Evolutionary conservation across 2,797 vertebrate genomes (phyloP).

Genomic region (Phrynocephalus forsythii): DNA sequence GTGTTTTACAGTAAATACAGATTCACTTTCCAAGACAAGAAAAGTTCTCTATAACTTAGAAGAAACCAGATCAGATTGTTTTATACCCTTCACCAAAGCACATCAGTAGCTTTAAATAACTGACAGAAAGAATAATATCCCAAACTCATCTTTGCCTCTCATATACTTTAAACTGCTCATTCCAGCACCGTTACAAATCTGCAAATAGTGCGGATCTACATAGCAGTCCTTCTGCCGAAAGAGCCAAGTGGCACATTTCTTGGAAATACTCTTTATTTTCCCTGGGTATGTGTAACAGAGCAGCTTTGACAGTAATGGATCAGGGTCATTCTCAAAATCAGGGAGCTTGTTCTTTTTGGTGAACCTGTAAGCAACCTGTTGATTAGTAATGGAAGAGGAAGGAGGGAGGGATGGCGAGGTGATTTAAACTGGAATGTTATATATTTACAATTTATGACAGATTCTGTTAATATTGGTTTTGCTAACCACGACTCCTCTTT

Average conservation of each 20-base stretch:
- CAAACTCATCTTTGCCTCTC: slow-evolving; percentile 20
- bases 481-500: not conserved
- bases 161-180: slow-evolving; percentile 53
- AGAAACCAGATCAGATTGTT: slow-evolving; percentile 56
- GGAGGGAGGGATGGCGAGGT: not conserved
- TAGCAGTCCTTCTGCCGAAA: slow-evolving; percentile 42
- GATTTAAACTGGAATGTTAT: not conserved
- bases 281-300: slow-evolving; percentile 37
- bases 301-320: slow-evolving; percentile 50
- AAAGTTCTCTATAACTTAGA: slow-evolving; percentile 33
- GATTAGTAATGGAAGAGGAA: slow-evolving; percentile 17
- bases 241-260: slow-evolving; percentile 56
- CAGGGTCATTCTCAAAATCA: slow-evolving; percentile 35
- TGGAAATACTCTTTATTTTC: slow-evolving; percentile 49
- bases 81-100: slow-evolving; percentile 62
- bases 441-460: not conserved
- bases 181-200: slow-evolving; percentile 45
- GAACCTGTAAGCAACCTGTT: slow-evolving; percentile 47
- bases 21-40: slow-evolving; percentile 43
- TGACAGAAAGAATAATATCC: slow-evolving; percentile 42
- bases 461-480: slow-evolving; percentile 8
- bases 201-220: slow-evolving; percentile 36
- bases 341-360: slow-evolving; percentile 35
- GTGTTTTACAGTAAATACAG: slow-evolving; percentile 37
- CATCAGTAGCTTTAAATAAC: slow-evolving; percentile 50